Evolutionary conservation across 2,888 invertebrate species (phyloP), one percentile per base, ranked within the genome.

Genomic region (Leistus spinibarbis): DNA sequence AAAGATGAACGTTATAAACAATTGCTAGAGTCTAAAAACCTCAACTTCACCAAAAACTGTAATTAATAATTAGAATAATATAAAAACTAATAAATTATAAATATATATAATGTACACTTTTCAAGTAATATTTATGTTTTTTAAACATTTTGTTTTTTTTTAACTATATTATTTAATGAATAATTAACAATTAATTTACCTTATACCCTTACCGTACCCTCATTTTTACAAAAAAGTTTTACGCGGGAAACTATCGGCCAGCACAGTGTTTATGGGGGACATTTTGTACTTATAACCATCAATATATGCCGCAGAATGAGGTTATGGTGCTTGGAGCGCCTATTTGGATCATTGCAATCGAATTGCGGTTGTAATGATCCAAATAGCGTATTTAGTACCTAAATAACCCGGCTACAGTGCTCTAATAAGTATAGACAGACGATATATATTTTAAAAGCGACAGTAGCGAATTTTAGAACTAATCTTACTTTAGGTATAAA

Each of bases 131-230:
- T n/a, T n/a, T 76, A 79, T 80, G 80, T 79, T 80, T 80, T 78
- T 78, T 77, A 81, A 81, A 80, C 80, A 79, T 79, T 79, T 78
- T 76, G n/a, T 78, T 72, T 74, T 65, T 77, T 68, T 73, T 66
- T 74, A 74, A 78, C 76, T 77, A 77, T 78, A 77, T n/a, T 79
- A 79, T 79, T 62, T 79, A 78, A 77, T 80, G 79, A 81, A 80
- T 79, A 80, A 81, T 81, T 81, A 81, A 81, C 81, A 81, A 80
- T 81, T 81, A 80, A 79, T 77, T 79, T 80, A 78, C 79, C 80
- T 80, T 80, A 79, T 81, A 81, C 81, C 81, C 81, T 80, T 80
- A 80, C 80, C 80, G 79, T 80, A 81, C 80, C 81, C 81, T 80
- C 80, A 80, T 80, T 80, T 81, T 73, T 73, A 66, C 60, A 73